Percentiles rank a stretch among this genome's conserved stretches.
phyloP scores from a whole-genome alignment of 2,888 invertebrate species.

The Stratiomys singularior region DNA sequence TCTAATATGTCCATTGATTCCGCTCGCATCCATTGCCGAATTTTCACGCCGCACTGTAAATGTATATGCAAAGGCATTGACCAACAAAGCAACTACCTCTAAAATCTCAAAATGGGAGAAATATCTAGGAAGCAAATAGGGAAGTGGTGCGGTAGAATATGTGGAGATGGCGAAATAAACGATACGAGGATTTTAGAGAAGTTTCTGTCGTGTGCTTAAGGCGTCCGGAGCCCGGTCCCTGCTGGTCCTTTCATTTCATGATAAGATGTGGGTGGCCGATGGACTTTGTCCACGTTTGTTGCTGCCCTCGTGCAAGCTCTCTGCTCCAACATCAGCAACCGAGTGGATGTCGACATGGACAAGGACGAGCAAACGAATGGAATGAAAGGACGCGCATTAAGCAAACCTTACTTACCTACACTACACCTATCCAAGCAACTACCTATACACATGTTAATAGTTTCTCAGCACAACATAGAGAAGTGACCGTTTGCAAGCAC shows the following conservation, averaged over 20 bases:
- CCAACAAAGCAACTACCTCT: constrained; percentile 36
- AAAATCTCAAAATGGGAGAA: constrained; percentile 35
- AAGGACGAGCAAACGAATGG: constrained; percentile 30
- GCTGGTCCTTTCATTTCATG: constrained; percentile 52
- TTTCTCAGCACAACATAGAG: constrained; percentile 33
- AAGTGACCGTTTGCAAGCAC: constrained; percentile 22
- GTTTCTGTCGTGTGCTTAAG: constrained; percentile 54
- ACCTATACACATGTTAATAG: constrained; percentile 51
- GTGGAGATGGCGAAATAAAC: constrained; percentile 39
- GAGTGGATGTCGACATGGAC: constrained; percentile 29
- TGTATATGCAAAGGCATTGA: constrained; percentile 42
- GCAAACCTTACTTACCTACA: constrained; percentile 42
- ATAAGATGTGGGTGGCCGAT: constrained; percentile 55
- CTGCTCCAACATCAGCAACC: constrained; percentile 9
- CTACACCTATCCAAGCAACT: constrained; percentile 17
- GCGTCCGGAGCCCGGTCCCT: constrained; percentile 50
- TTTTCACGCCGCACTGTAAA: constrained; percentile 4
- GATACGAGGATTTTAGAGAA: constrained; percentile 41
- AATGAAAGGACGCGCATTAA: constrained; percentile 40
- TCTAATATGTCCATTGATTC: too few relatives aligned
- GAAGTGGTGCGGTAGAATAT: constrained; percentile 14
- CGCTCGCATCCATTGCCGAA: too few relatives aligned
- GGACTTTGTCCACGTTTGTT: constrained; percentile 53
- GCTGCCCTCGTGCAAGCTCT: constrained; percentile 15
- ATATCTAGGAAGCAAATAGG: constrained; percentile 1